Evolutionary conservation across 2,888 invertebrate species (phyloP).

Genomic region (Aleiodes alternator): DNA sequence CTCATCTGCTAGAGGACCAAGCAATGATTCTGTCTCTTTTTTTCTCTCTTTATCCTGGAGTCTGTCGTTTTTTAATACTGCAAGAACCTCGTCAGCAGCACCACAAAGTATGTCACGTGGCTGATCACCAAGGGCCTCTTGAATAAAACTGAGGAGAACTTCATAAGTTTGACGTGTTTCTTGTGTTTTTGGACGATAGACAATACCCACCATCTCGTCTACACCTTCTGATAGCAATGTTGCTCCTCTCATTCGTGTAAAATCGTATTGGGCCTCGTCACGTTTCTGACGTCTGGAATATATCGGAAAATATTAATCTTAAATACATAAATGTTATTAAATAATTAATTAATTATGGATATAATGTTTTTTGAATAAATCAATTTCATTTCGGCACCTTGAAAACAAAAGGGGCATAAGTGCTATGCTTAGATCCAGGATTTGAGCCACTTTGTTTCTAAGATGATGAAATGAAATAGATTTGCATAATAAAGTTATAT

Average conservation of each 20-base stretch:
- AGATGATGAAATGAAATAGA: too few relatives aligned
- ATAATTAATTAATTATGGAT: too few relatives aligned
- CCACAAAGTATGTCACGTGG: conserved; percentile 98
- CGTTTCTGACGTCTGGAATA: conserved; percentile 85
- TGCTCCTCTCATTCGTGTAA: conserved; percentile 92
- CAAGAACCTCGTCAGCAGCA: conserved; percentile 98
- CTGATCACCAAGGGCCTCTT: conserved; percentile 97
- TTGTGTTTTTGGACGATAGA: conserved; percentile 97
- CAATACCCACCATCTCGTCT: conserved; percentile 95
- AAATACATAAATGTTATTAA: too few relatives aligned
- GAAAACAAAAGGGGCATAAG: too few relatives aligned
- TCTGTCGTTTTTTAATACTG: conserved; percentile 95
- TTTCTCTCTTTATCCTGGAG: conserved; percentile 96
- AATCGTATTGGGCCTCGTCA: conserved; percentile 95
- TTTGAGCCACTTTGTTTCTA: too few relatives aligned
- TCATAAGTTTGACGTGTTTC: conserved; percentile 99
- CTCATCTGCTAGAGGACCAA: conserved; percentile 91
- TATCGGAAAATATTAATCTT: background rate
- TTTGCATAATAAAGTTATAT: too few relatives aligned
- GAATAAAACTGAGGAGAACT: conserved; percentile 95
- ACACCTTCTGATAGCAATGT: conserved; percentile 90
- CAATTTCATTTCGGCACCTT: too few relatives aligned
- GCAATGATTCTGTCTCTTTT: conserved; percentile 90
- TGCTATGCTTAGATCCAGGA: too few relatives aligned
- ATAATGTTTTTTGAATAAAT: too few relatives aligned